A percentile compares a stretch with the other conserved stretches of the same genome.
Conservation (phyloP, 1,140 invertebrate species). For the Medauroidea extradentata region DNA sequence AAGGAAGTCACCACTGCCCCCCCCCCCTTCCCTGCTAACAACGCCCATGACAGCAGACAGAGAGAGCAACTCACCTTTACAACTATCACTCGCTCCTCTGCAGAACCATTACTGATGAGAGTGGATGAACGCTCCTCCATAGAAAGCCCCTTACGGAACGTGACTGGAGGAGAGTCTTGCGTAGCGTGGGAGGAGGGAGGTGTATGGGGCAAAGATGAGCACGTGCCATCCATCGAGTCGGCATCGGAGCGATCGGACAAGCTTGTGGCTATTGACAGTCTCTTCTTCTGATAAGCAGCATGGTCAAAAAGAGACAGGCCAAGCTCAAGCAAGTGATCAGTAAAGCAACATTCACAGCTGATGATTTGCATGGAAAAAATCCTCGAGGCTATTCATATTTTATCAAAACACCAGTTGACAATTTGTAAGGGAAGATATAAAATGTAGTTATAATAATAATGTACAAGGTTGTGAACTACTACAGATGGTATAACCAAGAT, state of each 20-base stretch:
- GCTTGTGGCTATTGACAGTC: conserved; percentile 55
- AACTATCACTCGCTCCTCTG: conserved; percentile 48
- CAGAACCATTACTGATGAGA: conserved; percentile 23
- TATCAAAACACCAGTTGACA: too few species aligned
- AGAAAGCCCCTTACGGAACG: conserved; percentile 36
- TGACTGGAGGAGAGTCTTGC: conserved; percentile 45
- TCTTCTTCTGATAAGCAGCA: conserved; percentile 47
- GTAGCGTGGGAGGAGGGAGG: conserved; percentile 43
- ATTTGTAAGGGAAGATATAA: too few species aligned
- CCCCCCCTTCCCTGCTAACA: too few species aligned
- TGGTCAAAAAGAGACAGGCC: conserved; percentile 8
- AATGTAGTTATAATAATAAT: too few species aligned
- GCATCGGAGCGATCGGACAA: conserved; percentile 47
- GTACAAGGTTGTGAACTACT: too few species aligned
- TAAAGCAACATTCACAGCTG: too few species aligned
- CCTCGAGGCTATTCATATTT: too few species aligned
- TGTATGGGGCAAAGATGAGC: conserved; percentile 43
- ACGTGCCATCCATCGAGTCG: conserved; percentile 51
- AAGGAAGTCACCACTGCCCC: too few species aligned
- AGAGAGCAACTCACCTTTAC: conserved; percentile 53
- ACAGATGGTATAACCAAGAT: too few species aligned
- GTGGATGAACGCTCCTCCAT: conserved; percentile 39
- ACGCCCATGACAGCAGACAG: too few species aligned
- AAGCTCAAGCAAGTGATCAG: neutral
- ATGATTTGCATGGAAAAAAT: too few species aligned